Evolutionary conservation across 2,797 vertebrate genomes (phyloP).

Genomic region (Darevskia nairensis): DNA sequence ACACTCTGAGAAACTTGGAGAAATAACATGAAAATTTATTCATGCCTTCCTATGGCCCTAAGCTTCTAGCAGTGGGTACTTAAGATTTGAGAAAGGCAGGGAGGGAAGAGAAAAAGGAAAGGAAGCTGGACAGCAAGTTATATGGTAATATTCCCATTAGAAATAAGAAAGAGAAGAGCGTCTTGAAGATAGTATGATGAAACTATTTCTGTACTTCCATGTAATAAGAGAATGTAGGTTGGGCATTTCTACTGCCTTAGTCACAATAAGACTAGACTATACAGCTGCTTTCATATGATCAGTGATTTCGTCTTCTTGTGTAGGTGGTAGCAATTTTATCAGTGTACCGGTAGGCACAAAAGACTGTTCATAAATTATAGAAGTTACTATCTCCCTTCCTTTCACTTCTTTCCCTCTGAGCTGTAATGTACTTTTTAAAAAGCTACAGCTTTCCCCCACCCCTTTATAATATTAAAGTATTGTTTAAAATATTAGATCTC

Average conservation of each 20-base stretch:
- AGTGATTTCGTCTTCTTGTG: slow-evolving; percentile 33
- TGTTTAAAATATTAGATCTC: neutral
- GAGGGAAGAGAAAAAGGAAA: neutral
- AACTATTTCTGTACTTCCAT: slow-evolving; percentile 13
- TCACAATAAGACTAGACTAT: slow-evolving; percentile 35
- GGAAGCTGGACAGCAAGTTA: neutral
- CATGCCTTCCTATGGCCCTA: neutral
- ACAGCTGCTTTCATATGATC: slow-evolving; percentile 39
- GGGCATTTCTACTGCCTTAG: slow-evolving; percentile 28
- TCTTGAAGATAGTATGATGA: slow-evolving; percentile 13
- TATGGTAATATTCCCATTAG: neutral
- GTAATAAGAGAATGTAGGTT: slow-evolving; percentile 29
- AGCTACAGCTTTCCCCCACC: neutral
- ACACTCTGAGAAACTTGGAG: neutral
- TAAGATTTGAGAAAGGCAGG: neutral
- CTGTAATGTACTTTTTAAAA: neutral
- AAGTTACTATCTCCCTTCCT: slow-evolving; percentile 12
- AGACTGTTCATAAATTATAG: slow-evolving; percentile 23
- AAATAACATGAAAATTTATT: neutral
- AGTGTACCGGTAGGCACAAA: neutral
- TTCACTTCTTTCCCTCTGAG: neutral
- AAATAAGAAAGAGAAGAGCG: neutral
- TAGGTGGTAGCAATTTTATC: slow-evolving; percentile 38
- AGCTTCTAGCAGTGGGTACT: neutral
- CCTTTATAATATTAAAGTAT: neutral